Conservation (phyloP, 2,888 invertebrate genomes). For the Polydrusus cervinus region DNA sequence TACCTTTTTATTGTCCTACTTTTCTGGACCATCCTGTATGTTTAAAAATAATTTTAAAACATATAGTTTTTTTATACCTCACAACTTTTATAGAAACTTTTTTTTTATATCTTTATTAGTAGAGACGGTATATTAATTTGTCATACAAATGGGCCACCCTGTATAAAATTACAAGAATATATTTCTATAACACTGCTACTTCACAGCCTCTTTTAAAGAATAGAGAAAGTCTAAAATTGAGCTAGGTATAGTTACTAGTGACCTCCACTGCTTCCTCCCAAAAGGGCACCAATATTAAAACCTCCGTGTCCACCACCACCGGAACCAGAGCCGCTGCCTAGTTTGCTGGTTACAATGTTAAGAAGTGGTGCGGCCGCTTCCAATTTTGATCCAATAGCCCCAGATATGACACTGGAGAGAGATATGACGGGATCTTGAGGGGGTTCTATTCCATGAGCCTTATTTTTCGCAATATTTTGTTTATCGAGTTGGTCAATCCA, state of each 20-base stretch:
- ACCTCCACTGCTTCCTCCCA: slow-evolving; percentile 29
- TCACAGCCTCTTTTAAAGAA: neutral
- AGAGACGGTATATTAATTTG: too few species aligned
- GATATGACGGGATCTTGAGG: slow-evolving; percentile 73
- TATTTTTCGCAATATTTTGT: slow-evolving; percentile 84
- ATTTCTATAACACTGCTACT: slow-evolving; percentile 20
- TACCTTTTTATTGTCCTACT: too few species aligned
- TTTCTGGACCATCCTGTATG: too few species aligned
- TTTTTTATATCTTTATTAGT: too few species aligned
- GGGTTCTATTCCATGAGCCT: slow-evolving; percentile 81
- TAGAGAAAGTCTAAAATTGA: neutral
- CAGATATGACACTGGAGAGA: slow-evolving; percentile 79
- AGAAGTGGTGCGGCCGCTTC: slow-evolving; percentile 74
- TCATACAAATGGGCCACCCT: too few species aligned
- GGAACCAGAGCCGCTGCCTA: slow-evolving; percentile 73
- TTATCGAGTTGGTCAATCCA: slow-evolving; percentile 81
- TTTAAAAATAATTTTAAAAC: too few species aligned
- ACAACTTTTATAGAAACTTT: too few species aligned
- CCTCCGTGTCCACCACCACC: slow-evolving; percentile 71
- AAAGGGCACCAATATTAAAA: slow-evolving; percentile 74
- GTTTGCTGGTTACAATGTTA: slow-evolving; percentile 79
- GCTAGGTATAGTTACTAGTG: slow-evolving; percentile 7
- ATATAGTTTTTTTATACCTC: too few species aligned
- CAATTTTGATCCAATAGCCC: slow-evolving; percentile 80
- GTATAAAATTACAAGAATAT: neutral